Conservation (phyloP, 2,113 vertebrate species). For the Odontophorus gujanensis region DNA sequence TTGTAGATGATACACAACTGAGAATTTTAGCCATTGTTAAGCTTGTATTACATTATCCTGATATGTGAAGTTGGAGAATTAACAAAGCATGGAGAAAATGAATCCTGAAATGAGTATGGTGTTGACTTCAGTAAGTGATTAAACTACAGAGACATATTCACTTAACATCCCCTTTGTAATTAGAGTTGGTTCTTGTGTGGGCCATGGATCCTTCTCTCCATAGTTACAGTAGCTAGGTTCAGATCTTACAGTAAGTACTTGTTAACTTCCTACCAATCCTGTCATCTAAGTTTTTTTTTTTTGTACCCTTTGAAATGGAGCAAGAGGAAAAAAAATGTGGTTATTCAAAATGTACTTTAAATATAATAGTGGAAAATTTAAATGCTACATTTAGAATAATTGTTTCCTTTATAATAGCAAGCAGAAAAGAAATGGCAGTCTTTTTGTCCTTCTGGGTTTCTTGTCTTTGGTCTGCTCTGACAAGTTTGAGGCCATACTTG, state of each 20-base stretch:
- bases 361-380: not conserved
- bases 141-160: slow-evolving; percentile 3
- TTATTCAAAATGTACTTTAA: not conserved
- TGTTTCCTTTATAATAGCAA: not conserved
- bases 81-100: not conserved
- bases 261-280: slow-evolving; percentile 2
- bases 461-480: not conserved
- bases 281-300: not conserved
- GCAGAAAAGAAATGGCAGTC: not conserved
- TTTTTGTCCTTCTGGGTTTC: not conserved
- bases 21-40: not conserved
- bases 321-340: not conserved
- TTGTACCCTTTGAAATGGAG: not conserved
- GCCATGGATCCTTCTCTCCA: not conserved
- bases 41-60: not conserved
- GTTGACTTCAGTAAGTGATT: not conserved
- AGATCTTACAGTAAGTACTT: not conserved
- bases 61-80: no score
- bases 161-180: slow-evolving; percentile 11
- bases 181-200: slow-evolving; percentile 6
- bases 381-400: not conserved
- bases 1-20: not conserved
- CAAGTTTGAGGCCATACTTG: not conserved
- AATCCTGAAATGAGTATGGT: not conserved
- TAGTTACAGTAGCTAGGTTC: slow-evolving; percentile 37